Conservation (phyloP, 2,113 vertebrate species). For the Parus major region DNA sequence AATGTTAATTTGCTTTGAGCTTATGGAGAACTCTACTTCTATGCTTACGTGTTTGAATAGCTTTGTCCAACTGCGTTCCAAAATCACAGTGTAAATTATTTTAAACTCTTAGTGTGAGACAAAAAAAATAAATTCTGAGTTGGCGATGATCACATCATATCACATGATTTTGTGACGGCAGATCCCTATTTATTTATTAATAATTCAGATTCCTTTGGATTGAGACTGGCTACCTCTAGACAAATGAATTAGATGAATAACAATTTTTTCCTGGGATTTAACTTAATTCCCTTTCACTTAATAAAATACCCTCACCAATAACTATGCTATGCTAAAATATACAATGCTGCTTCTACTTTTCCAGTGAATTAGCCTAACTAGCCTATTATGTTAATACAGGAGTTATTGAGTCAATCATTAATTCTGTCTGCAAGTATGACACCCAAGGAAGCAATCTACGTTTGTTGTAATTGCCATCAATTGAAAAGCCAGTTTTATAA, state of each 20-base stretch:
- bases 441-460: constrained; percentile 30
- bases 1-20: neutral
- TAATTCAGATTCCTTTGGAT: neutral
- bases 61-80: neutral
- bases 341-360: constrained; percentile 14
- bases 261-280: neutral
- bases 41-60: neutral
- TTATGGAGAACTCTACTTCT: neutral
- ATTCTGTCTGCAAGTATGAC: constrained; percentile 44
- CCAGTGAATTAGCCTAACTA: constrained; percentile 42
- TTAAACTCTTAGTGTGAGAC: neutral
- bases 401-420: constrained; percentile 46
- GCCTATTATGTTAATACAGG: constrained; percentile 36
- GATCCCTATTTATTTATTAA: neutral
- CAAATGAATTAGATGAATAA: neutral
- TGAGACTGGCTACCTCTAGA: neutral
- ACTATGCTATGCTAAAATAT: constrained; percentile 11
- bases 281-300: neutral
- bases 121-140: neutral
- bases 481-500: constrained; percentile 42
- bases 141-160: neutral
- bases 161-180: neutral
- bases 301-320: neutral
- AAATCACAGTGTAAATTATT: neutral
- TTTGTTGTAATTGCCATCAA: constrained; percentile 15